These are phyloP conservation scores for Actinemys pallida DNA, from an alignment of 2,113 vertebrate genomes.

Conservation along the genomic window DNA sequence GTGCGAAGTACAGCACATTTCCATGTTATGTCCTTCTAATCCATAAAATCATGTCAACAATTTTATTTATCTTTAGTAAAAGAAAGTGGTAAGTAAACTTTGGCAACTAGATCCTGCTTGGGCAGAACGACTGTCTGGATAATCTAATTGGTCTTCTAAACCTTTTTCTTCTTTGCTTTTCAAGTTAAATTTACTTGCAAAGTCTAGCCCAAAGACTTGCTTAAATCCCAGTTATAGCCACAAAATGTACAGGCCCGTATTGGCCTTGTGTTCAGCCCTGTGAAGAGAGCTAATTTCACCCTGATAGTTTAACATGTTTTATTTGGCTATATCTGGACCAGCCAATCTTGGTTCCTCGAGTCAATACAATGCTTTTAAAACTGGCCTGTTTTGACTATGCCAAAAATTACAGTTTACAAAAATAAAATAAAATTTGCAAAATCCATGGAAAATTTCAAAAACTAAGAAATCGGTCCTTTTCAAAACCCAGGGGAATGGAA, in stretches of 20 bases:
- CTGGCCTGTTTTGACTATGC: background rate
- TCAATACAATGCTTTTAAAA: background rate
- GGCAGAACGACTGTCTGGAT: background rate
- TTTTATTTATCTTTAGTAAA: slow-evolving; percentile 52
- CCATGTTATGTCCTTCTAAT: slow-evolving; percentile 50
- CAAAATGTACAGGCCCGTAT: background rate
- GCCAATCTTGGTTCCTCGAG: background rate
- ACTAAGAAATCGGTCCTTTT: background rate
- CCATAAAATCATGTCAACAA: background rate
- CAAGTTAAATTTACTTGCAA: background rate
- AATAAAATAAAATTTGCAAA: background rate
- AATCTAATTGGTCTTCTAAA: background rate
- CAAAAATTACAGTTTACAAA: background rate
- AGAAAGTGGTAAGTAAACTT: slow-evolving; percentile 2
- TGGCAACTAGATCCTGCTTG: slow-evolving; percentile 33
- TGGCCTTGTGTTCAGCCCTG: background rate
- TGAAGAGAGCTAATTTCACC: background rate
- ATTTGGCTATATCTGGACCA: background rate
- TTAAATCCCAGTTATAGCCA: background rate
- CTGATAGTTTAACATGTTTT: background rate
- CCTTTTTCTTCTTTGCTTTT: background rate
- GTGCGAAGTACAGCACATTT: slow-evolving; percentile 29
- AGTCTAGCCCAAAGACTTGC: background rate
- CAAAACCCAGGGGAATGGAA: background rate
- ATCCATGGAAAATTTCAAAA: background rate